Conservation (phyloP, 2,113 vertebrate species). For the Boulengeromyrus knoepffleri region DNA sequence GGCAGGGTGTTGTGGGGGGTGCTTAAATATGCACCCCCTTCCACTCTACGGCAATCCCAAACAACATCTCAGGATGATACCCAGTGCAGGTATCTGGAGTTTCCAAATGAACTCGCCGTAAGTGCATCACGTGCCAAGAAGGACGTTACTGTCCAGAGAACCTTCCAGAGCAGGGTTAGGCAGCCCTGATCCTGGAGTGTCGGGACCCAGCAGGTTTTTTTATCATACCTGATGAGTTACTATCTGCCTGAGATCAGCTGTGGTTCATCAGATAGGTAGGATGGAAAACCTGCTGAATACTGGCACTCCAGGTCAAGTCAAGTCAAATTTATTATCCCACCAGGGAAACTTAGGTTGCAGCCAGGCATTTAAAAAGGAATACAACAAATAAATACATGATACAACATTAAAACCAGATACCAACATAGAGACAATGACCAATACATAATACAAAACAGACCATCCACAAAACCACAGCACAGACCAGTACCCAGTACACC, state of each 20-base stretch:
- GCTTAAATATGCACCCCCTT: not conserved
- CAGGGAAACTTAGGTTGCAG: no score
- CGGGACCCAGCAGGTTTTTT: not conserved
- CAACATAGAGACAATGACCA: no score
- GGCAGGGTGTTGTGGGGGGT: not conserved
- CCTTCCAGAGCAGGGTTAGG: not conserved
- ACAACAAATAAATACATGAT: no score
- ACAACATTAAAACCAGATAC: no score
- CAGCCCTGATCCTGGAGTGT: not conserved
- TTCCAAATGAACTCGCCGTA: not conserved
- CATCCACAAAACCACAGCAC: no score
- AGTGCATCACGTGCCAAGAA: not conserved
- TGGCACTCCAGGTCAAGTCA: not conserved
- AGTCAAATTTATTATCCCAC: no score
- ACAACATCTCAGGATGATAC: not conserved
- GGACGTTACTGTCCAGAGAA: not conserved
- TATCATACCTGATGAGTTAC: not conserved
- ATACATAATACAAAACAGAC: no score
- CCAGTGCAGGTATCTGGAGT: not conserved
- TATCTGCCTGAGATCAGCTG: not conserved
- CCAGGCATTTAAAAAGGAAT: no score
- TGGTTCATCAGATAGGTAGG: not conserved
- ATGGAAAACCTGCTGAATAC: not conserved
- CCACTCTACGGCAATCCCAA: not conserved
- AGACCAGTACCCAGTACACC: no score